Percentiles rank a stretch among this genome's conserved stretches.
phyloP scores from a whole-genome alignment of 2,113 vertebrate genomes.

The Cyrtonyx montezumae region DNA sequence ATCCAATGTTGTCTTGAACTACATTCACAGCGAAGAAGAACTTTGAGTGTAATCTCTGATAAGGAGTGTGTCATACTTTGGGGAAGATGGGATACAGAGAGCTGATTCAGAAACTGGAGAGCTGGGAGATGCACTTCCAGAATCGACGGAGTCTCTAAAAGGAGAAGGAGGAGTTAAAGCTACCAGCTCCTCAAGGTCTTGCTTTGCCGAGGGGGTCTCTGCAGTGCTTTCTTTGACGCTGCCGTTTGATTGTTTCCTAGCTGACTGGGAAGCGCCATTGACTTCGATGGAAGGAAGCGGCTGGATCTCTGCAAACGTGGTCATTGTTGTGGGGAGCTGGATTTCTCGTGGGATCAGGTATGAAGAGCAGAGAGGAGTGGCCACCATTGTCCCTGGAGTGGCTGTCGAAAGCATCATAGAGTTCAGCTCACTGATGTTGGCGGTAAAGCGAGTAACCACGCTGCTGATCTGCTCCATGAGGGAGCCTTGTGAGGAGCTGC shows the following conservation, averaged over 20 bases:
- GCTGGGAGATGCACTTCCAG: conserved; percentile 87
- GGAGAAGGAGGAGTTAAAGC: conserved; percentile 96
- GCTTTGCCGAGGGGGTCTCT: conserved; percentile 80
- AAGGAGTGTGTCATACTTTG: conserved; percentile 90
- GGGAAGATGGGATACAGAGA: conserved; percentile 88
- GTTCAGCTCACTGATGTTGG: conserved; percentile 97
- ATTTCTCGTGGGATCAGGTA: conserved; percentile 91
- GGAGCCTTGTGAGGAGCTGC: conserved; percentile 85
- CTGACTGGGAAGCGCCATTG: conserved; percentile 76
- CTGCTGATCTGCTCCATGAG: conserved; percentile 99
- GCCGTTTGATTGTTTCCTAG: conserved; percentile 68
- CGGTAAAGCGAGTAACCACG: conserved; percentile 96
- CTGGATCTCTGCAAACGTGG: conserved; percentile 94
- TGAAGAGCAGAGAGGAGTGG: conserved; percentile 79
- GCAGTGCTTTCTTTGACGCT: conserved; percentile 72
- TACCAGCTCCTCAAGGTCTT: conserved; percentile 91
- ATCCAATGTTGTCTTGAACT: conserved; percentile 14
- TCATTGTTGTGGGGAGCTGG: conserved; percentile 89
- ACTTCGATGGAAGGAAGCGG: conserved; percentile 89
- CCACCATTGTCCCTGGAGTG: conserved; percentile 69
- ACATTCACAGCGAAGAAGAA: conserved; percentile 96
- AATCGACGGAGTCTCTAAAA: conserved; percentile 94
- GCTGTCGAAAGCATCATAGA: conserved; percentile 91
- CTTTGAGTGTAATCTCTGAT: conserved; percentile 98
- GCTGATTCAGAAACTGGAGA: conserved; percentile 87